These are phyloP conservation scores for Ischnus inquisitorius DNA, from an alignment of 2,888 invertebrate genomes.

Conservation along the genomic window DNA sequence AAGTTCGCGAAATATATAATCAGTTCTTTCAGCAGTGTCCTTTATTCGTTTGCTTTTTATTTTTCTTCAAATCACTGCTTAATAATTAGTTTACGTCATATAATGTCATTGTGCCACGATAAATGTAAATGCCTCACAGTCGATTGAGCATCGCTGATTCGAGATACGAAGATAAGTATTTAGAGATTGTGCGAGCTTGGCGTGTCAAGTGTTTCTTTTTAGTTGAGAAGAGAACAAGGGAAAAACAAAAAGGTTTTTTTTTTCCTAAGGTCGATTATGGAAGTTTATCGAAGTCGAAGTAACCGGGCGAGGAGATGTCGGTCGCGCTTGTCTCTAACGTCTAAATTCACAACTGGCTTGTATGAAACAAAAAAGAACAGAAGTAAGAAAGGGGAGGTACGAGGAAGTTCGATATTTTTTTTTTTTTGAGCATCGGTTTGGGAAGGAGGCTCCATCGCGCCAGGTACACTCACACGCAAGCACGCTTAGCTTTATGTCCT, in stretches of 20 bases:
- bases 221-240: not conserved
- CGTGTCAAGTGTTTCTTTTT: constrained; percentile 5
- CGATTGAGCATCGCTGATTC: constrained; percentile 28
- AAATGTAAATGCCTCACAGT: constrained; percentile 63
- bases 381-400: constrained; percentile 49
- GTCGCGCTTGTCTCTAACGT: not conserved
- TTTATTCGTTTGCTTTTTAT: not conserved
- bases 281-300: not conserved
- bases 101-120: constrained; percentile 59
- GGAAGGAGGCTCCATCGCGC: constrained; percentile 14
- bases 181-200: constrained; percentile 20
- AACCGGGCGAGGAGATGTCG: constrained; percentile 16
- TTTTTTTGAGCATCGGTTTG: constrained; percentile 57
- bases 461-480: constrained; percentile 6
- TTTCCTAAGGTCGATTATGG: constrained; percentile 2
- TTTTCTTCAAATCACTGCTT: constrained; percentile 22
- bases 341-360: constrained; percentile 25
- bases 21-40: constrained; percentile 38
- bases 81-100: constrained; percentile 33
- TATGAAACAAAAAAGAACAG: constrained; percentile 35
- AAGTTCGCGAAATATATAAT: constrained; percentile 25
- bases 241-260: constrained; percentile 11
- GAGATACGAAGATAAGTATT: constrained; percentile 32
- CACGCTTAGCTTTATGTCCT: constrained; percentile 28
- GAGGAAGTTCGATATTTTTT: constrained; percentile 51